A percentile compares a stretch with the other conserved stretches of the same genome.
Evolutionary conservation across 2,113 vertebrate genomes (phyloP).

Genomic region (Crocuta crocuta): DNA sequence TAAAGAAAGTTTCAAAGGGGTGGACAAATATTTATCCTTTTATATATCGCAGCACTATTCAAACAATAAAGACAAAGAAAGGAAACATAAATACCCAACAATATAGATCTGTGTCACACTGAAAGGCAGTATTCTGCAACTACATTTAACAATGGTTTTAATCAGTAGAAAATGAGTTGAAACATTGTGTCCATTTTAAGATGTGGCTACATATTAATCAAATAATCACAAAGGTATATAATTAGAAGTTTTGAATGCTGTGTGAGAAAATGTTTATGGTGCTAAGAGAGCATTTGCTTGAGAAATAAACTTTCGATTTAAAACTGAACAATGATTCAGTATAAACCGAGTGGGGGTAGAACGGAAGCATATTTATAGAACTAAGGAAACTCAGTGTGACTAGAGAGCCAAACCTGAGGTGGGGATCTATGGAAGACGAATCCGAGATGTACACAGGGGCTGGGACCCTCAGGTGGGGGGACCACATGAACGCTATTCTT

Average conservation of each 20-base stretch:
- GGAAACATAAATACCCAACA: neutral
- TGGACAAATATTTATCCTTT: neutral
- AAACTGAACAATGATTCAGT: neutral
- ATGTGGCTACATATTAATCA: neutral
- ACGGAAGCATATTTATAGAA: neutral
- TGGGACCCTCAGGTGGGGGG: neutral
- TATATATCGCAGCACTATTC: neutral
- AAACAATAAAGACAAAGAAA: neutral
- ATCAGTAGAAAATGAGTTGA: neutral
- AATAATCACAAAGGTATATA: neutral
- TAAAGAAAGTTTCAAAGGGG: neutral
- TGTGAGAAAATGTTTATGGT: neutral
- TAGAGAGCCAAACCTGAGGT: neutral
- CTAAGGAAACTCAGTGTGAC: no score
- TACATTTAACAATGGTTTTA: neutral
- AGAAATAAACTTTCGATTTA: neutral
- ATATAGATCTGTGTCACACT: neutral
- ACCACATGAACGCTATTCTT: accelerated
- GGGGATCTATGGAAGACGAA: neutral
- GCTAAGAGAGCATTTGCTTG: neutral
- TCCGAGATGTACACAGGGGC: neutral
- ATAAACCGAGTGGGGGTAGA: neutral
- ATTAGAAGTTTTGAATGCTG: neutral
- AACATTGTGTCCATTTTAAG: neutral
- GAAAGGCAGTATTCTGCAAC: neutral